phyloP scores from a whole-genome alignment of 2,888 invertebrate species.

The Drosophila stalkeri region DNA sequence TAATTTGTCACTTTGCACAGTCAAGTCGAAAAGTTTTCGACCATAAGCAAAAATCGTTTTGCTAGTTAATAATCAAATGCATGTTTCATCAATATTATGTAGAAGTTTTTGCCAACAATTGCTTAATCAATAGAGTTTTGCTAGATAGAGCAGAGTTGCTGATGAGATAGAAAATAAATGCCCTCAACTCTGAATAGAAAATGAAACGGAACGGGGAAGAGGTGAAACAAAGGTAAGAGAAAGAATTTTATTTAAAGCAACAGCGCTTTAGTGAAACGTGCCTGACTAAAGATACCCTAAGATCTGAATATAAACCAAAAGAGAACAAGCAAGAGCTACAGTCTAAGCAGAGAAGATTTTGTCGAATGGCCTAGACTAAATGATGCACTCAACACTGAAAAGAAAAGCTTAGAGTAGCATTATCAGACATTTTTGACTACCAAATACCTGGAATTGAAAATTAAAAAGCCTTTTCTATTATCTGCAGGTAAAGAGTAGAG shows the following conservation, averaged over 20 bases:
- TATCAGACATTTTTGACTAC: neutral
- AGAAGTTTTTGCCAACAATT: neutral
- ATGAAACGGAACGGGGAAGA: neutral
- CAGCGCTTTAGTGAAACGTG: too few species aligned
- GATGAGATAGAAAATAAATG: neutral
- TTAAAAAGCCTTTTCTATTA: neutral
- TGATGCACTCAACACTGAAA: too few species aligned
- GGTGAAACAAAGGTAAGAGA: neutral
- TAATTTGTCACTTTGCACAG: constrained; percentile 55
- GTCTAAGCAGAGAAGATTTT: too few species aligned
- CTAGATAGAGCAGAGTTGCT: neutral
- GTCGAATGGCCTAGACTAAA: too few species aligned
- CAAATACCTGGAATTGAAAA: neutral
- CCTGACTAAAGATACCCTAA: neutral
- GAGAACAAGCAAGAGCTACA: neutral
- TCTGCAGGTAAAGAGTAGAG: neutral
- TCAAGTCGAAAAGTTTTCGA: constrained; percentile 33
- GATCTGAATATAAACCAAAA: neutral
- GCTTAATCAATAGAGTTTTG: neutral
- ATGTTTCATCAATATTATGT: constrained; percentile 6
- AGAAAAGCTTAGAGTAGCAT: neutral
- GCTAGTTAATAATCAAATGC: constrained; percentile 21
- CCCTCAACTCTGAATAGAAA: neutral
- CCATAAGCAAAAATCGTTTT: constrained; percentile 11
- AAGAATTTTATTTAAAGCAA: neutral